phyloP scores from a whole-genome alignment of 1,140 invertebrate species.

The Globodera ellingtonae region DNA sequence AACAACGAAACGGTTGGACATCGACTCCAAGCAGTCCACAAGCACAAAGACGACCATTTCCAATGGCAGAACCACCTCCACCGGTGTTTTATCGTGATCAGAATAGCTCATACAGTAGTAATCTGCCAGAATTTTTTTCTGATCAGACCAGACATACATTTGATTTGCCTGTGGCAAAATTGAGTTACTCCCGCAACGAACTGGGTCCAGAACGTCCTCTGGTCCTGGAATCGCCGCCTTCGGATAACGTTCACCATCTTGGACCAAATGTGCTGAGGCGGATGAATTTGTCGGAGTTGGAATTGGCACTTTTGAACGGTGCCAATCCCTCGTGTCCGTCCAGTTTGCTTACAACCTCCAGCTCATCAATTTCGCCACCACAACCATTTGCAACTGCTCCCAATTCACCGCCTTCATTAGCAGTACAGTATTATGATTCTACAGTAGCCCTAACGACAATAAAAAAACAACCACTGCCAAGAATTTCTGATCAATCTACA shows the following conservation, averaged over 20 bases:
- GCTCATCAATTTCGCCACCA: neutral
- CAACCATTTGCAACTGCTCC: neutral
- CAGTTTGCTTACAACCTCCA: neutral
- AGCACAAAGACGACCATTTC: neutral
- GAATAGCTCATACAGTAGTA: neutral
- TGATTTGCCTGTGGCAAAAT: neutral
- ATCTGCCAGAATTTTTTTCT: neutral
- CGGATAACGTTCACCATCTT: neutral
- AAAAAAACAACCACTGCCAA: neutral
- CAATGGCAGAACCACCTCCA: neutral
- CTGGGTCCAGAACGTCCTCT: slow-evolving; percentile 16
- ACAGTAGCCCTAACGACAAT: too few species aligned
- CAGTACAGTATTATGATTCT: too few species aligned
- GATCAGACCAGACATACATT: neutral
- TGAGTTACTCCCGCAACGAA: slow-evolving; percentile 18
- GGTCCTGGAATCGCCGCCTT: neutral
- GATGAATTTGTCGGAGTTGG: slow-evolving; percentile 18
- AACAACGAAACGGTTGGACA: neutral
- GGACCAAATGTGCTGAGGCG: slow-evolving; percentile 2
- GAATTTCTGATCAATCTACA: neutral
- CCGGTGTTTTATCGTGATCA: neutral
- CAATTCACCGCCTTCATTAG: neutral
- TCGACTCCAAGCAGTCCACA: slow-evolving; percentile 1
- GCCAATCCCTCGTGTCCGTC: slow-evolving; percentile 4
- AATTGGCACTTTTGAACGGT: slow-evolving; percentile 10